Conservation (phyloP, 2,113 vertebrate species). For the Trematomus loennbergii region DNA sequence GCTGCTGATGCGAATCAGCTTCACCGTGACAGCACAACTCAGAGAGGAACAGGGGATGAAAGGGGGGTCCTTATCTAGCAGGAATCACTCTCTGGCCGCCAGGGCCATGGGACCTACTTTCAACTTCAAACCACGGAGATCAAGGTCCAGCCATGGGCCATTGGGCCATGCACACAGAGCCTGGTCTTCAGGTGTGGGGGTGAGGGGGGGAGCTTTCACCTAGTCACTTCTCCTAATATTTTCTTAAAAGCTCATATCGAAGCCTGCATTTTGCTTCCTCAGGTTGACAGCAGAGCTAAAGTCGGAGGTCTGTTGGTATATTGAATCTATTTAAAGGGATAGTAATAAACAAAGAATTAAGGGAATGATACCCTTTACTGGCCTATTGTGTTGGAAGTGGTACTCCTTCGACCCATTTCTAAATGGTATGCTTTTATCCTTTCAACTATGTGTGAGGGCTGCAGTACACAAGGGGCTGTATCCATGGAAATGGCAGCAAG, state of each 20-base stretch:
- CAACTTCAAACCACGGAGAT: slow-evolving; percentile 85
- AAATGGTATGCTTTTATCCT: slow-evolving; percentile 9
- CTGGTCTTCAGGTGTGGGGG: slow-evolving; percentile 77
- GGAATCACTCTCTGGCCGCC: slow-evolving; percentile 78
- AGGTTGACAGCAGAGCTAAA: not conserved
- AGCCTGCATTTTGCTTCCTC: not conserved
- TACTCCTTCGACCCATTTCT: not conserved
- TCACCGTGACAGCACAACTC: slow-evolving; percentile 73
- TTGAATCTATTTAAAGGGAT: slow-evolving; percentile 2
- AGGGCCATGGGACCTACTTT: slow-evolving; percentile 81
- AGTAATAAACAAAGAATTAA: not conserved
- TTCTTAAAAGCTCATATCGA: slow-evolving; percentile 40
- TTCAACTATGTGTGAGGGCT: slow-evolving; percentile 29
- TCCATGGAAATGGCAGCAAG: slow-evolving; percentile 57
- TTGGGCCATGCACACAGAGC: slow-evolving; percentile 71
- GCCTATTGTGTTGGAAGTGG: not conserved
- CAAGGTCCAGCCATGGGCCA: slow-evolving; percentile 81
- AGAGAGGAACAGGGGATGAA: slow-evolving; percentile 84
- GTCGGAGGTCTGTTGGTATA: not conserved
- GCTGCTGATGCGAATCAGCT: slow-evolving; percentile 72
- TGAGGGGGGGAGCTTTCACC: slow-evolving; percentile 58
- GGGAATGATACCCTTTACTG: not conserved
- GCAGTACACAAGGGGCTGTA: slow-evolving; percentile 30
- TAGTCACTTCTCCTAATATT: slow-evolving; percentile 35
- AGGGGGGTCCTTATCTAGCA: slow-evolving; percentile 81